phyloP scores from a whole-genome alignment of 53 echinoderm and acorn worm genomes.

The Henricia sp. region DNA sequence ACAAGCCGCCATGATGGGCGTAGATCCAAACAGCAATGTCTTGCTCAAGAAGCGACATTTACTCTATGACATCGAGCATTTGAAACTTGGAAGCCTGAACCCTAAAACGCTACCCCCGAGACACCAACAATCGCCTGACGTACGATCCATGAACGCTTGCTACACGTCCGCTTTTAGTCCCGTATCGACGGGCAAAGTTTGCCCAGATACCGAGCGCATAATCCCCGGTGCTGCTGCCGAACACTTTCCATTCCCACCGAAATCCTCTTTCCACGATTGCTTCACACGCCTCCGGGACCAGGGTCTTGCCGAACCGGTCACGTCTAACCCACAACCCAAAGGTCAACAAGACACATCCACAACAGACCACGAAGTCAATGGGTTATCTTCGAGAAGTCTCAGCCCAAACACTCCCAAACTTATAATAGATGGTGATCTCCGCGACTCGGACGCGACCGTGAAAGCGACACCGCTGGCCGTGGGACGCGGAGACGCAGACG shows the following conservation, averaged over 20 bases:
- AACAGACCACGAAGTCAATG: background rate
- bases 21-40: background rate
- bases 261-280: constrained; percentile 1
- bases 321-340: background rate
- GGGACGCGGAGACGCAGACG: background rate
- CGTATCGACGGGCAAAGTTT: constrained; percentile 25
- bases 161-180: constrained; percentile 44
- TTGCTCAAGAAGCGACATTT: background rate
- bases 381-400: background rate
- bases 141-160: constrained; percentile 25
- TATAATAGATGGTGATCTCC: background rate
- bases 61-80: background rate
- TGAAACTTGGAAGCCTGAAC: constrained; percentile 4
- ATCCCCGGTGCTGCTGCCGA: constrained; percentile 16
- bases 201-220: constrained; percentile 1
- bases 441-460: constrained; percentile 2
- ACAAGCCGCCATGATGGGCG: background rate
- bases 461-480: constrained; percentile 7
- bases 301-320: background rate
- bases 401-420: background rate
- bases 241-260: constrained; percentile 29
- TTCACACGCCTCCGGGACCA: background rate
- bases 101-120: constrained; percentile 2
- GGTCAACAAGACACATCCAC: background rate
- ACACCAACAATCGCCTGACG: constrained; percentile 28